Base-by-base conservation (phyloP, 1,140 invertebrate genomes). In the Atopsyche davidsoni region DNA sequence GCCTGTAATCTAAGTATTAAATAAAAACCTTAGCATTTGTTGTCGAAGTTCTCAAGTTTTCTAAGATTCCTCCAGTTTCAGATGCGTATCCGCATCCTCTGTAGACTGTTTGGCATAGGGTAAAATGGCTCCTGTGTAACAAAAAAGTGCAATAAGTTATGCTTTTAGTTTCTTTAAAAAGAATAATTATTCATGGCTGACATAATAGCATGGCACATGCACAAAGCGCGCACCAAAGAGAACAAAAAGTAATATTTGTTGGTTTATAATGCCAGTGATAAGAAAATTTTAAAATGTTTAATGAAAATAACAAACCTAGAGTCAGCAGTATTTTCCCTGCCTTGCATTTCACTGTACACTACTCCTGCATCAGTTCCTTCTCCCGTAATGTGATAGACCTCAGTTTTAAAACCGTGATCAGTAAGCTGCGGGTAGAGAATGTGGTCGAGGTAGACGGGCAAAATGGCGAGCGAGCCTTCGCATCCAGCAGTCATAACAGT, bases 331-430 rank as follows among this genome's bases (percentile, higher is more conserved):
- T 92, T 92, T 68, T 93, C 89, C 18, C 77, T 60, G 16, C 83
- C 84, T 64, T 95, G 90, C 87, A 95, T 93, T 75, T 96, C 92
- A 68, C 87, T 91, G 65, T 96, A 96, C 1, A 95, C 90, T 21
- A 95, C 87, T 23, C 93, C 93, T 23, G 83, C 88, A 77, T 96
- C 84, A 59, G 90, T 81, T 2, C 91, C 93, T 53, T 89, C 79
- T 2, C 81, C 84, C 64, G 86, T 90, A 38, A 96, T 79, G 65
- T 96, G 92, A 70, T 96, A 89, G 1, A 96, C 89, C 74, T 96
- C 92, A 11, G 92, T 96, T 9, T 82, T 68, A 70, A 84, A 96
- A 1, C 78, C 88, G 59, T 83, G 73, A 57, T 92, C 83, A 28
- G 81, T 86, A 14, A 96, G 75, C 13, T 82, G 83, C 1, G 92